Percentiles rank a stretch among this genome's conserved stretches.
Conservation (phyloP, 2,797 vertebrate species). For the Amblyraja radiata region DNA sequence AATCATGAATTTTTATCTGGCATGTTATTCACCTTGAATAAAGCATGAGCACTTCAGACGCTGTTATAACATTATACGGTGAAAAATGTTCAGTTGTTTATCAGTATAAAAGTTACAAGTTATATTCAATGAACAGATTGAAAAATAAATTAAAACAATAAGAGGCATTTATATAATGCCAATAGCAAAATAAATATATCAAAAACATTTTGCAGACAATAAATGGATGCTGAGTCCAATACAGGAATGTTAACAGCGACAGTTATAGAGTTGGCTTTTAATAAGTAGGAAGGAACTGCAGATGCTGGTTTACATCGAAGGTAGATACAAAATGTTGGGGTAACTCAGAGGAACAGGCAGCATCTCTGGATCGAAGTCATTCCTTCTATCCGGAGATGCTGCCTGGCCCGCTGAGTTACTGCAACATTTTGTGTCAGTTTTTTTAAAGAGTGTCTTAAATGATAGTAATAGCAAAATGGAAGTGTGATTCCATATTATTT, state of each 20-base stretch:
- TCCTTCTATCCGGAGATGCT: too few relatives aligned
- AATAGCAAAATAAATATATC: not conserved
- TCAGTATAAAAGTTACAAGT: not conserved
- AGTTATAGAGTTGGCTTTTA: not conserved
- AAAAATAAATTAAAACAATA: not conserved
- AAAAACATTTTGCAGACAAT: not conserved
- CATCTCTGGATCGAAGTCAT: too few relatives aligned
- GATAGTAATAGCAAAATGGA: not conserved
- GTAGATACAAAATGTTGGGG: too few relatives aligned
- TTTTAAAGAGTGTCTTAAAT: not conserved
- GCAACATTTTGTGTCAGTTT: too few relatives aligned
- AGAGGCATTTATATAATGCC: not conserved
- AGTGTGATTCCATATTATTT: not conserved
- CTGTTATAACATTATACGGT: not conserved
- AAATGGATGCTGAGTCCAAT: not conserved
- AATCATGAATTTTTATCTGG: constrained; percentile 32
- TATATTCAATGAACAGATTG: not conserved
- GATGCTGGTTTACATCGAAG: too few relatives aligned
- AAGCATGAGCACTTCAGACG: constrained; percentile 38
- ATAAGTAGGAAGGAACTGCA: not conserved
- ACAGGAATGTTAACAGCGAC: not conserved
- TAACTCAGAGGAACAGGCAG: too few relatives aligned
- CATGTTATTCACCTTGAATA: constrained; percentile 37
- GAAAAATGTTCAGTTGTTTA: not conserved
- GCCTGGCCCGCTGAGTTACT: too few relatives aligned